These are phyloP conservation scores for Nyctibius bracteatus DNA, from an alignment of 2,113 vertebrate species.

Conservation along the genomic window DNA sequence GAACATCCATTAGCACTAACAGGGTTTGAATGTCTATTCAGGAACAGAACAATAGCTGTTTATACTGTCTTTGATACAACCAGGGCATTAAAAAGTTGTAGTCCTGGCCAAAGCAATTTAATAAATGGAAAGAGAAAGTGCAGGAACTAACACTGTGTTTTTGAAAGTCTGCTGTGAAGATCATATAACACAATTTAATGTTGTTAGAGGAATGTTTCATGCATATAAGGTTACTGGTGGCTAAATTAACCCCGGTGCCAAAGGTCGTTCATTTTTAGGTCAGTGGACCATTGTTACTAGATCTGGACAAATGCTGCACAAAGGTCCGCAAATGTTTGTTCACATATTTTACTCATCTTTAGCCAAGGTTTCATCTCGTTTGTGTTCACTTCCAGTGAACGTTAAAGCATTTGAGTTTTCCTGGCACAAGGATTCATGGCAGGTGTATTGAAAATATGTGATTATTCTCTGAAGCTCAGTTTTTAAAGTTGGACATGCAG, in stretches of 20 bases:
- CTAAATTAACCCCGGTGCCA: background rate
- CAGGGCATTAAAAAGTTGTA: background rate
- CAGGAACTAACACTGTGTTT: background rate
- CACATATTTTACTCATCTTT: background rate
- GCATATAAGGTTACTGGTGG: background rate
- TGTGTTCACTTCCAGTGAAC: background rate
- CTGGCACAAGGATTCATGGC: background rate
- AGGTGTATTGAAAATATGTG: background rate
- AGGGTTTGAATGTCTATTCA: background rate
- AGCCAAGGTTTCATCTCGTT: background rate
- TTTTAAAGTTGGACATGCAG: background rate
- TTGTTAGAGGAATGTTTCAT: background rate
- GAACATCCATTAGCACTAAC: background rate
- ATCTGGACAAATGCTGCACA: background rate
- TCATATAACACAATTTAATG: background rate
- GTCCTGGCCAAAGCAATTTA: background rate
- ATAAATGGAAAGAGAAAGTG: background rate
- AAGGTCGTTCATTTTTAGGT: background rate
- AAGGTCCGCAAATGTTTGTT: background rate
- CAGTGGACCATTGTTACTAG: background rate
- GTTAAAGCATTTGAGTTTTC: background rate
- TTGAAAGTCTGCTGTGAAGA: background rate
- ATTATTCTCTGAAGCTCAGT: constrained; percentile 5
- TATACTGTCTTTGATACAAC: background rate
- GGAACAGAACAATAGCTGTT: background rate